A percentile compares a stretch with the other conserved stretches of the same genome.
These are phyloP conservation scores for Drosophila insularis DNA, from an alignment of 1,140 invertebrate genomes.

Conservation along the genomic window DNA sequence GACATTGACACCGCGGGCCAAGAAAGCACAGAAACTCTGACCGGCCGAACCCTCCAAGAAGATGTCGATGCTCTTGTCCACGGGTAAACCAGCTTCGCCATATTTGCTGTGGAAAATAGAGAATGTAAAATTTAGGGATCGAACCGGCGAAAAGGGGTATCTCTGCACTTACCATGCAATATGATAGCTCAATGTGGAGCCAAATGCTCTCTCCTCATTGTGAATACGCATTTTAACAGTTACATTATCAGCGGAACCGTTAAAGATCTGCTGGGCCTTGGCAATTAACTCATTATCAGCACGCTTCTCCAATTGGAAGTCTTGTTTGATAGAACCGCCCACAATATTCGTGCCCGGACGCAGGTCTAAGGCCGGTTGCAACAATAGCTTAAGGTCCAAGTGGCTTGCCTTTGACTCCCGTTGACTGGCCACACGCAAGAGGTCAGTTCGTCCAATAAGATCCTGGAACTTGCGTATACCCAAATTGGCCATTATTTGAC, in stretches of 20 bases:
- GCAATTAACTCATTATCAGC: conserved; percentile 93
- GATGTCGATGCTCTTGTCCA: conserved; percentile 92
- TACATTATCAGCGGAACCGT: conserved; percentile 87
- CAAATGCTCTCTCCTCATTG: conserved; percentile 97
- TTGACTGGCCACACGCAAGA: conserved; percentile 87
- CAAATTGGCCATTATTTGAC: conserved; percentile 93
- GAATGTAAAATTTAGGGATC: conserved; percentile 6
- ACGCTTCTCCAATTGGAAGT: conserved; percentile 95
- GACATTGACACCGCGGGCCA: conserved; percentile 94
- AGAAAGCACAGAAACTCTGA: conserved; percentile 99
- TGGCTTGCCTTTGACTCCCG: conserved; percentile 90
- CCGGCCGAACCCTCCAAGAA: conserved; percentile 96
- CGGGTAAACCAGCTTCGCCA: conserved; percentile 93
- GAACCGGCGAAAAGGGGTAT: neutral
- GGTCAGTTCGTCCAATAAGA: conserved; percentile 96
- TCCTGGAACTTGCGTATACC: conserved; percentile 96
- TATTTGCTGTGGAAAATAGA: conserved; percentile 87
- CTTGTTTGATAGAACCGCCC: conserved; percentile 93
- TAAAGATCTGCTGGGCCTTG: conserved; percentile 88
- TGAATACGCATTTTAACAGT: conserved; percentile 92
- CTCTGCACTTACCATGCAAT: conserved; percentile 90
- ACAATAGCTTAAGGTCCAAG: conserved; percentile 92
- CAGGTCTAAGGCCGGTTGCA: conserved; percentile 95
- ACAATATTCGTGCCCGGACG: conserved; percentile 94
- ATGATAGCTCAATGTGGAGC: conserved; percentile 96